Conservation (phyloP, 2,113 vertebrate genomes). For the Pantherophis guttatus region DNA sequence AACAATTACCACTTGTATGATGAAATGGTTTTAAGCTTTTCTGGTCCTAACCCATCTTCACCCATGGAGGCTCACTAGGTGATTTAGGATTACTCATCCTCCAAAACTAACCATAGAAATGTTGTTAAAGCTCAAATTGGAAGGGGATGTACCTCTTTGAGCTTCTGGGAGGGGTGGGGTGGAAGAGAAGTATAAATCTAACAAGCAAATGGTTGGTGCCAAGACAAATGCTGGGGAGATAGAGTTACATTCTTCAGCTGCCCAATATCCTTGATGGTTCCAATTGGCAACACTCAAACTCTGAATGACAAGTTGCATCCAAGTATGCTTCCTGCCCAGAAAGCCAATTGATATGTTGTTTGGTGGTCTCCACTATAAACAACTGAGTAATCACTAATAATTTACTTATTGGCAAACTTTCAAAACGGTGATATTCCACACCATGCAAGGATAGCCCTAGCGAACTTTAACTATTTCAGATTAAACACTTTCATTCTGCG, state of each 20-base stretch:
- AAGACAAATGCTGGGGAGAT: background rate
- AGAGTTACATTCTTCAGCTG: background rate
- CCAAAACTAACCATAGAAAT: background rate
- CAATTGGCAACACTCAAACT: background rate
- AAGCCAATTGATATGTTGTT: background rate
- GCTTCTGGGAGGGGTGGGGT: background rate
- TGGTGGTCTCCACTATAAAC: background rate
- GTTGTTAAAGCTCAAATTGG: background rate
- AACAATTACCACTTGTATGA: background rate
- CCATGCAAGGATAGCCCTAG: background rate
- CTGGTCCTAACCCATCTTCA: background rate
- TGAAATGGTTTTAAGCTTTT: background rate
- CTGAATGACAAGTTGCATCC: background rate
- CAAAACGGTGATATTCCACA: background rate
- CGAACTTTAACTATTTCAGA: background rate
- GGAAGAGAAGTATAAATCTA: background rate
- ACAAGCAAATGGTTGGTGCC: background rate
- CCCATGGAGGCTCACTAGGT: background rate
- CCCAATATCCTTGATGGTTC: background rate
- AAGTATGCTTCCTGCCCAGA: background rate
- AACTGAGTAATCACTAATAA: background rate
- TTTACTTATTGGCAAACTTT: background rate
- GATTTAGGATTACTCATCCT: background rate
- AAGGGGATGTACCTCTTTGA: background rate
- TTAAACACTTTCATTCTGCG: constrained; percentile 10